These are phyloP conservation scores for Erebia palarica DNA, from an alignment of 2,888 invertebrate species.

Conservation along the genomic window DNA sequence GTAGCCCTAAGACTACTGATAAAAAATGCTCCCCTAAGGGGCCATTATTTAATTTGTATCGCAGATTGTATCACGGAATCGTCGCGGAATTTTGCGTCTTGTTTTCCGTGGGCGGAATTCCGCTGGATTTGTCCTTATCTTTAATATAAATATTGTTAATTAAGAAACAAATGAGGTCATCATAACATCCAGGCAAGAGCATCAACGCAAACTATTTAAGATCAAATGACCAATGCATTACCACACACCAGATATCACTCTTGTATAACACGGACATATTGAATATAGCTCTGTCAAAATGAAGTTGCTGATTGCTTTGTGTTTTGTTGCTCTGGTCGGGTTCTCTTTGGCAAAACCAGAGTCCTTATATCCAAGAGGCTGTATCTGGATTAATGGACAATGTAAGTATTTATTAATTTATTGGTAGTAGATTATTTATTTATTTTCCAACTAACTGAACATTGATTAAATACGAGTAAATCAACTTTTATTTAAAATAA, in stretches of 20 bases:
- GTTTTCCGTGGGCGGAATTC: too few species aligned
- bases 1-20: too few species aligned
- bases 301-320: slow-evolving; percentile 13
- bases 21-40: too few species aligned
- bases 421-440: too few species aligned
- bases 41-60: too few species aligned
- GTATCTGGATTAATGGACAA: slow-evolving; percentile 10
- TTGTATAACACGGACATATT: not conserved
- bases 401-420: slow-evolving; percentile 11
- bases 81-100: too few species aligned
- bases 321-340: slow-evolving; percentile 14
- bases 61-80: too few species aligned
- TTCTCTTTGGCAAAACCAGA: slow-evolving; percentile 3
- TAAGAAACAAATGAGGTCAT: not conserved
- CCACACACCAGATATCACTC: not conserved
- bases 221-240: not conserved
- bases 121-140: not conserved
- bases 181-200: not conserved
- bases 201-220: not conserved
- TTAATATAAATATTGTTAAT: not conserved
- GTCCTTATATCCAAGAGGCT: slow-evolving; percentile 14
- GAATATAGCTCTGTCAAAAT: not conserved
- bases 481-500: too few species aligned
- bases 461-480: too few species aligned
- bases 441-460: too few species aligned